Evolutionary conservation across 2,797 vertebrate species (phyloP).

Genomic region (Sandelia bainsii): DNA sequence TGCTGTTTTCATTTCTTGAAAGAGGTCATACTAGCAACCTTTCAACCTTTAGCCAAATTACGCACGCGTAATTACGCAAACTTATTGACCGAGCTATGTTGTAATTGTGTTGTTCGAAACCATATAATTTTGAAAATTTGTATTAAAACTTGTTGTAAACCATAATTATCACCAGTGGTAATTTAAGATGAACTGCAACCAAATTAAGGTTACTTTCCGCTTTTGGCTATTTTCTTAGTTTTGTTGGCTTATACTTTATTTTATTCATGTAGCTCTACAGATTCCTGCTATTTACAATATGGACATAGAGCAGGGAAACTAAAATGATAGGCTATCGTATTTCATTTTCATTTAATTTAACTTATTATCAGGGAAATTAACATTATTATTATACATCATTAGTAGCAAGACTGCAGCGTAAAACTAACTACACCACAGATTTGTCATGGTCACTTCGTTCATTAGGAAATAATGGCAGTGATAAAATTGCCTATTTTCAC

Average conservation of each 20-base stretch:
- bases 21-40: neutral
- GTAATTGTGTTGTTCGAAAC: neutral
- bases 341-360: neutral
- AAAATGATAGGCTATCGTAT: neutral
- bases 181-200: neutral
- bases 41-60: constrained; percentile 40
- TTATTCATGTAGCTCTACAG: rapidly evolving
- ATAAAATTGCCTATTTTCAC: neutral
- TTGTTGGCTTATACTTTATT: neutral
- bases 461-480: neutral
- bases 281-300: neutral
- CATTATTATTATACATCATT: neutral
- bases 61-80: constrained; percentile 63
- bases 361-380: neutral
- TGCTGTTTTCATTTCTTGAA: constrained; percentile 4
- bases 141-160: neutral
- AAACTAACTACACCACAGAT: neutral
- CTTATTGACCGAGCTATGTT: neutral
- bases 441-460: neutral
- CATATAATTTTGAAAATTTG: neutral
- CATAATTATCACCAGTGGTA: rapidly evolving
- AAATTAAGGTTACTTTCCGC: neutral
- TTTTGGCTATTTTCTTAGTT: neutral
- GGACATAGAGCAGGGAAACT: neutral
- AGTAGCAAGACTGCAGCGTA: neutral